phyloP scores from a whole-genome alignment of 1,140 invertebrate species.

The Theocolax elegans region DNA sequence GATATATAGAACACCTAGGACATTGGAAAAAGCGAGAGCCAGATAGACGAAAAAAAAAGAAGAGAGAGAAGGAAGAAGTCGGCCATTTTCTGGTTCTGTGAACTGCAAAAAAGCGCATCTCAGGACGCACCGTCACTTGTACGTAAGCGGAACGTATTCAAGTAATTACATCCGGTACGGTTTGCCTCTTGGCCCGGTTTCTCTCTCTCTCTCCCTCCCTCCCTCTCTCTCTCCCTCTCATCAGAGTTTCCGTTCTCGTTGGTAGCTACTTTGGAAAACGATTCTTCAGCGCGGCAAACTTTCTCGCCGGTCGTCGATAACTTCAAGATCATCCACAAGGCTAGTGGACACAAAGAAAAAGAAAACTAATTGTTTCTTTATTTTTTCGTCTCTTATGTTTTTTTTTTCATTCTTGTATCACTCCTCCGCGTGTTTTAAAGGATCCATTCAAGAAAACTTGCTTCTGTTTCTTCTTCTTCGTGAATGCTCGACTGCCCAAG shows the following conservation, averaged over 20 bases:
- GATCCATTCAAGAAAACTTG: neutral
- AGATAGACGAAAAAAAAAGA: neutral
- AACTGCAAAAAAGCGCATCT: slow-evolving; percentile 42
- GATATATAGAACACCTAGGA: neutral
- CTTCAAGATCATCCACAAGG: slow-evolving; percentile 15
- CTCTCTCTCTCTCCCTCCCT: neutral
- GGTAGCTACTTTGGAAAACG: neutral
- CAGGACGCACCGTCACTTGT: slow-evolving; percentile 21
- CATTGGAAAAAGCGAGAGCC: neutral
- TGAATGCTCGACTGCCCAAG: slow-evolving; percentile 1
- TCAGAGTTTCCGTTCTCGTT: neutral
- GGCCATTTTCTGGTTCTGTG: slow-evolving; percentile 46
- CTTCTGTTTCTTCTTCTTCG: neutral
- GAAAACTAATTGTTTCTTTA: slow-evolving; percentile 28
- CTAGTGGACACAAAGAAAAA: neutral
- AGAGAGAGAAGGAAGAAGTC: neutral
- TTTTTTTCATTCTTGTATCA: neutral
- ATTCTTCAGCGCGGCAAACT: slow-evolving; percentile 24
- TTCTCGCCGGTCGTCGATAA: slow-evolving; percentile 22
- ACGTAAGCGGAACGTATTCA: slow-evolving; percentile 48
- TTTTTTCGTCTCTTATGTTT: neutral
- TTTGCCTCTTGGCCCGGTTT: slow-evolving; percentile 24
- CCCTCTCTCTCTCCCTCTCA: slow-evolving; percentile 9
- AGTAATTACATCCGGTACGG: slow-evolving; percentile 49
- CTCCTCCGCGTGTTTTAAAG: too few relatives aligned